Conservation (phyloP, 2,888 invertebrate genomes). For the Leucozona laternaria region DNA sequence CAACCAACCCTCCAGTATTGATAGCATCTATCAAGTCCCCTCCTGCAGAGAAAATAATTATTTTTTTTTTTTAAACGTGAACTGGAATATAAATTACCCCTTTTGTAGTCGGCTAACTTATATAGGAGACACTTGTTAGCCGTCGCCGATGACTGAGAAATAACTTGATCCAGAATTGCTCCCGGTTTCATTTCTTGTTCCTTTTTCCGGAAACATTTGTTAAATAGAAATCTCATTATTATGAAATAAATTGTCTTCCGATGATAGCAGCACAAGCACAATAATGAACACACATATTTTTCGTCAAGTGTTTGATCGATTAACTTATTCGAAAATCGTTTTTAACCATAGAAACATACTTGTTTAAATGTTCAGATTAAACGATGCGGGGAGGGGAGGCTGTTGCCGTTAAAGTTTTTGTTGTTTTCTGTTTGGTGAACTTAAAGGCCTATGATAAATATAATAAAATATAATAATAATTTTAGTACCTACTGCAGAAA, state of each 20-base stretch:
- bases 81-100: slow-evolving; percentile 84
- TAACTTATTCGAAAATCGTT: too few relatives aligned
- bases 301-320: slow-evolving; percentile 19
- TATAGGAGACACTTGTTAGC: slow-evolving; percentile 94
- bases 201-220: slow-evolving; percentile 82
- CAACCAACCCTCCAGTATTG: slow-evolving; percentile 91
- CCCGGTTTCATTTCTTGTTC: slow-evolving; percentile 85
- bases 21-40: slow-evolving; percentile 95
- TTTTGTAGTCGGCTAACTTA: slow-evolving; percentile 94
- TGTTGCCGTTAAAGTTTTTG: too few relatives aligned
- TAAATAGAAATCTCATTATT: slow-evolving; percentile 81
- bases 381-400: too few relatives aligned
- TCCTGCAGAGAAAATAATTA: slow-evolving; percentile 83
- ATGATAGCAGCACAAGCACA: not conserved
- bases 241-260: not conserved
- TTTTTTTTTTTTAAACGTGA: not conserved
- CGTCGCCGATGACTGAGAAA: slow-evolving; percentile 92
- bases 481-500: too few relatives aligned
- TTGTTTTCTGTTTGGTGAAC: too few relatives aligned
- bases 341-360: not conserved
- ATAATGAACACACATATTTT: not conserved
- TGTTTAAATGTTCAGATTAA: not conserved
- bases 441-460: too few relatives aligned
- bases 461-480: too few relatives aligned
- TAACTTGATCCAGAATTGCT: slow-evolving; percentile 94